Percentiles rank a stretch among this genome's conserved stretches.
Evolutionary conservation across 2,888 invertebrate species (phyloP).

Genomic region (Papilio protenor): DNA sequence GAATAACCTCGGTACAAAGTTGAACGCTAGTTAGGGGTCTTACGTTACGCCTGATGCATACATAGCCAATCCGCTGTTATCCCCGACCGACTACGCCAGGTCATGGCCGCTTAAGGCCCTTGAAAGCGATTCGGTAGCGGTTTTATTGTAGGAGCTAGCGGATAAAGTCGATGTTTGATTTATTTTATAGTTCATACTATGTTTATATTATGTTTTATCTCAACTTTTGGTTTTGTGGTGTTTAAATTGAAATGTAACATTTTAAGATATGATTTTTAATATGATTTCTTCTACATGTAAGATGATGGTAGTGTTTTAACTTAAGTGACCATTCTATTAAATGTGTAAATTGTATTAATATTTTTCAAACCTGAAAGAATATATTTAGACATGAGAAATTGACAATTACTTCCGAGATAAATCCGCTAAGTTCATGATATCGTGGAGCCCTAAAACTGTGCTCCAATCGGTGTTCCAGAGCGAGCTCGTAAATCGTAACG

Average conservation of each 20-base stretch:
- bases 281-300: background rate
- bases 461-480: slow-evolving; percentile 72
- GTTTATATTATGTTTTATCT: background rate
- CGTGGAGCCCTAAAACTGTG: slow-evolving; percentile 70
- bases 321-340: background rate
- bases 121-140: slow-evolving; percentile 75
- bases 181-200: background rate
- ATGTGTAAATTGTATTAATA: background rate
- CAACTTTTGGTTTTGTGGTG: background rate
- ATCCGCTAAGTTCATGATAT: slow-evolving; percentile 62
- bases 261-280: background rate
- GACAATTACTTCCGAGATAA: background rate
- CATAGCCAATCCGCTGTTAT: slow-evolving; percentile 64
- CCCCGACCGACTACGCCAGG: slow-evolving; percentile 66
- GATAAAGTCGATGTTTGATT: slow-evolving; percentile 51
- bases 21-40: slow-evolving; percentile 57
- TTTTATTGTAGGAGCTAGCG: slow-evolving; percentile 65
- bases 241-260: background rate
- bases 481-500: slow-evolving; percentile 80
- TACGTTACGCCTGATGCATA: slow-evolving; percentile 54
- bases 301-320: background rate
- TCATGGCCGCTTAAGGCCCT: slow-evolving; percentile 84
- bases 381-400: background rate
- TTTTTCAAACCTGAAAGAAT: background rate
- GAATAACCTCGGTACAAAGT: slow-evolving; percentile 52